Percentiles rank a stretch among this genome's conserved stretches.
Evolutionary conservation across 2,113 vertebrate genomes (phyloP).

Genomic region (Polypterus senegalus): DNA sequence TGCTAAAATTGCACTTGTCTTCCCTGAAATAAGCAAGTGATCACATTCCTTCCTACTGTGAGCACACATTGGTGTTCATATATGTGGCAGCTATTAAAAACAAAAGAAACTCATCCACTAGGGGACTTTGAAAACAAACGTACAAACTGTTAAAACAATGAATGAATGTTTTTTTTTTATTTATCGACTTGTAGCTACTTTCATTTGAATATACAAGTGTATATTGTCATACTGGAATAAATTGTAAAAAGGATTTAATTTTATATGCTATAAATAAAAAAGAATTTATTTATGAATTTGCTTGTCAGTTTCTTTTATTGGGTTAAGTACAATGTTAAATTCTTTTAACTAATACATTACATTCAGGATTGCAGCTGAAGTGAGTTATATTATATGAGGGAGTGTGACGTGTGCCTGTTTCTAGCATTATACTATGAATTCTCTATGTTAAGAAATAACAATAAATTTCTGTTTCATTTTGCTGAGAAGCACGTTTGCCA

Average conservation of each 20-base stretch:
- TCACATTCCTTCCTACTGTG: conserved; percentile 68
- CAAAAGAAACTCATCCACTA: conserved; percentile 33
- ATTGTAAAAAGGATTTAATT: conserved; percentile 99
- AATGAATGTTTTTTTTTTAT: conserved; percentile 80
- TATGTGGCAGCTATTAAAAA: conserved; percentile 84
- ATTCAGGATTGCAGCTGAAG: no score
- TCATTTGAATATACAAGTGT: conserved; percentile 62
- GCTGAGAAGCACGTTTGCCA: no score
- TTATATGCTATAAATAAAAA: conserved; percentile 95
- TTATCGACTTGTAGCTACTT: conserved; percentile 93
- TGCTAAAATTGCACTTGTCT: conserved; percentile 33
- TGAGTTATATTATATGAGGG: no score
- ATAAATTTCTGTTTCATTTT: no score
- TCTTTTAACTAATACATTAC: no score
- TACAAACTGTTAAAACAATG: conserved; percentile 72
- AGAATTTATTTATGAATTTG: conserved; percentile 97
- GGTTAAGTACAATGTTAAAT: conserved; percentile 1
- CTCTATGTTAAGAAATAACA: no score
- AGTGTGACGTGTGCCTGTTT: no score
- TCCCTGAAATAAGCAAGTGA: conserved; percentile 41
- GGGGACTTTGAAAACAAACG: conserved; percentile 68
- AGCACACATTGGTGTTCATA: conserved; percentile 61
- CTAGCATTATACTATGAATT: no score
- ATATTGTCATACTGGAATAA: conserved; percentile 94
- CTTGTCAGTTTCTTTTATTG: conserved; percentile 21